Evolutionary conservation across 2,888 invertebrate genomes (phyloP).

Genomic region (Villa cingulata): DNA sequence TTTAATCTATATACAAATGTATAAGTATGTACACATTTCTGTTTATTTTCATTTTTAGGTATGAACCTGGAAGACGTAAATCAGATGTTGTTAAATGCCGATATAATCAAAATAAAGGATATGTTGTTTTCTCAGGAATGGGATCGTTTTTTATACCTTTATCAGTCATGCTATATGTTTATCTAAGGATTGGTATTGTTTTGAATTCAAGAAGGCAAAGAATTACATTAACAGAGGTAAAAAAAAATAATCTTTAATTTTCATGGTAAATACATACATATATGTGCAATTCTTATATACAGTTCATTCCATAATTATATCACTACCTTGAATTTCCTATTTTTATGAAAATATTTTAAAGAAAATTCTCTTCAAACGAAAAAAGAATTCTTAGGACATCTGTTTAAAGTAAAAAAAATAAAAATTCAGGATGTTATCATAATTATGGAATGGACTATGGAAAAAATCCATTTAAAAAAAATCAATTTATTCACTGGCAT

Average conservation of each 20-base stretch:
- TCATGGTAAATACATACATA: neutral
- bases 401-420: no score
- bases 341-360: no score
- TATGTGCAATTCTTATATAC: no score
- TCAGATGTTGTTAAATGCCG: constrained; percentile 54
- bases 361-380: no score
- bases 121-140: constrained; percentile 91
- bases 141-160: constrained; percentile 94
- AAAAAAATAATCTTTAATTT: constrained; percentile 6
- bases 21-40: neutral
- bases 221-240: constrained; percentile 44
- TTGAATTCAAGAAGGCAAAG: constrained; percentile 67
- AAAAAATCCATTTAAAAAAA: no score
- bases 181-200: constrained; percentile 76
- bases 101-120: constrained; percentile 82
- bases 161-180: constrained; percentile 91
- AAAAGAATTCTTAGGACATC: no score
- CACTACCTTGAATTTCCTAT: no score
- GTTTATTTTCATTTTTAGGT: constrained; percentile 40
- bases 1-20: no score
- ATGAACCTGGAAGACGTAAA: constrained; percentile 50
- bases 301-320: no score
- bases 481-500: no score
- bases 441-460: no score
- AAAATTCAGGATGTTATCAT: no score